phyloP scores from a whole-genome alignment of 2,113 vertebrate genomes.

The Xyliphius kryptos region DNA sequence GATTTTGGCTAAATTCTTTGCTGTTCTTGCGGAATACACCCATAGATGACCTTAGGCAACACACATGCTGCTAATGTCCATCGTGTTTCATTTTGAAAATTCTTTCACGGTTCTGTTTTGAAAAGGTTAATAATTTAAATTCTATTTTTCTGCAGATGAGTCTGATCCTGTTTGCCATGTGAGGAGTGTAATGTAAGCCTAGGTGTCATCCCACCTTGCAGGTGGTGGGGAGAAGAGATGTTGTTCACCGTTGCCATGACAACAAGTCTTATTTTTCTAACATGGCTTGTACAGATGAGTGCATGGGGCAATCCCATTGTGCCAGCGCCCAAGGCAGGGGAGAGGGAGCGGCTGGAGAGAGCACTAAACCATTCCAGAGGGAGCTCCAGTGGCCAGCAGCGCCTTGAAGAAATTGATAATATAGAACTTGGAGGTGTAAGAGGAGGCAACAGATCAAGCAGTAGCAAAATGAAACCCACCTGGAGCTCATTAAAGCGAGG shows the following conservation, averaged over 20 bases:
- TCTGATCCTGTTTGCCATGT: slow-evolving; percentile 57
- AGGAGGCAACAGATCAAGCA: slow-evolving; percentile 65
- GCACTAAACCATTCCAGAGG: slow-evolving; percentile 73
- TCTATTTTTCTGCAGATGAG: slow-evolving; percentile 65
- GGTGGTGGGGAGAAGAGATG: slow-evolving; percentile 81
- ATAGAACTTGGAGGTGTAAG: slow-evolving; percentile 67
- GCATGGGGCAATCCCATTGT: slow-evolving; percentile 77
- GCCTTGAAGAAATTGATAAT: slow-evolving; percentile 68
- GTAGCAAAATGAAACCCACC: slow-evolving; percentile 65
- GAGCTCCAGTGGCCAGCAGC: slow-evolving; percentile 63
- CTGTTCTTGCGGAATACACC: slow-evolving; percentile 16
- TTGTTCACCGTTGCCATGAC: slow-evolving; percentile 83
- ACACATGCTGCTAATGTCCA: too few relatives aligned
- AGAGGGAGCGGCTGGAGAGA: slow-evolving; percentile 56
- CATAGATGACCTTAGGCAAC: slow-evolving; percentile 3
- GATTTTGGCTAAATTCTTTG: slow-evolving; percentile 23
- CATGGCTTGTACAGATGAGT: slow-evolving; percentile 78
- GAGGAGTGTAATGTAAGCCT: slow-evolving; percentile 78
- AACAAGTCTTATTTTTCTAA: slow-evolving; percentile 81
- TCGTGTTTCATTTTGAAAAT: neutral
- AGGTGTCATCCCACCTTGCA: slow-evolving; percentile 69
- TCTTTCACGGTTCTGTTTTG: slow-evolving; percentile 33
- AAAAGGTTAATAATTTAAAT: too few relatives aligned
- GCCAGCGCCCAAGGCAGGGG: slow-evolving; percentile 68
- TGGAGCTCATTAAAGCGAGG: slow-evolving; percentile 59